phyloP scores from a whole-genome alignment of 2,888 invertebrate genomes.

The Agriopis leucophaearia region DNA sequence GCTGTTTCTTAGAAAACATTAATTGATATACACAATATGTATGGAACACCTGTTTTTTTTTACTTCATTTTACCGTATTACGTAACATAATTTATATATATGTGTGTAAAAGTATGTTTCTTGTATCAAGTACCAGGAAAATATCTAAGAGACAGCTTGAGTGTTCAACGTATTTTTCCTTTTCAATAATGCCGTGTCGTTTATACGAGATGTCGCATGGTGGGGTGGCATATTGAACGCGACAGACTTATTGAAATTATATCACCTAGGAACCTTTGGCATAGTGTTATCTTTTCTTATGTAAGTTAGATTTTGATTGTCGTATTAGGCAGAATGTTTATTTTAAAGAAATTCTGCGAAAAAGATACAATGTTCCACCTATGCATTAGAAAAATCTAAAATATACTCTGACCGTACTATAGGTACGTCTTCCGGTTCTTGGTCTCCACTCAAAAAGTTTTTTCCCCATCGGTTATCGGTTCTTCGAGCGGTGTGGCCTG shows the following conservation, averaged over 20 bases:
- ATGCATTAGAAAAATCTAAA: too few relatives aligned
- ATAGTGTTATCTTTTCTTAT: conserved; percentile 27
- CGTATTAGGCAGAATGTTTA: not conserved
- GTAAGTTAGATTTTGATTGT: conserved; percentile 4
- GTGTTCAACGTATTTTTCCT: conserved; percentile 50
- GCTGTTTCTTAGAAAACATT: too few relatives aligned
- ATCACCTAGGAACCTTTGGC: conserved; percentile 49
- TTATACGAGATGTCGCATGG: conserved; percentile 58
- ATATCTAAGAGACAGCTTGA: conserved; percentile 26
- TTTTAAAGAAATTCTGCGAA: not conserved
- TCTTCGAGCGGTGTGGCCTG: too few relatives aligned
- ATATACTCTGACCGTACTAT: too few relatives aligned
- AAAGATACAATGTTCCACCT: not conserved
- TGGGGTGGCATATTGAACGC: conserved; percentile 64
- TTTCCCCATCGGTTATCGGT: too few relatives aligned
- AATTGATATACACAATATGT: too few relatives aligned
- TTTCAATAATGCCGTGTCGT: conserved; percentile 59
- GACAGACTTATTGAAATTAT: conserved; percentile 69
- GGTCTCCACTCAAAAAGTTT: too few relatives aligned
- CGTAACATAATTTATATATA: too few relatives aligned
- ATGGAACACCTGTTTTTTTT: too few relatives aligned
- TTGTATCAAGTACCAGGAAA: conserved; percentile 9
- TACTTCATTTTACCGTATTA: too few relatives aligned
- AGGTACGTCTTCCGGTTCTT: too few relatives aligned
- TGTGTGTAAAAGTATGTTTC: not conserved